phyloP scores from a whole-genome alignment of 2,113 vertebrate genomes.

The Oncorhynchus masou region DNA sequence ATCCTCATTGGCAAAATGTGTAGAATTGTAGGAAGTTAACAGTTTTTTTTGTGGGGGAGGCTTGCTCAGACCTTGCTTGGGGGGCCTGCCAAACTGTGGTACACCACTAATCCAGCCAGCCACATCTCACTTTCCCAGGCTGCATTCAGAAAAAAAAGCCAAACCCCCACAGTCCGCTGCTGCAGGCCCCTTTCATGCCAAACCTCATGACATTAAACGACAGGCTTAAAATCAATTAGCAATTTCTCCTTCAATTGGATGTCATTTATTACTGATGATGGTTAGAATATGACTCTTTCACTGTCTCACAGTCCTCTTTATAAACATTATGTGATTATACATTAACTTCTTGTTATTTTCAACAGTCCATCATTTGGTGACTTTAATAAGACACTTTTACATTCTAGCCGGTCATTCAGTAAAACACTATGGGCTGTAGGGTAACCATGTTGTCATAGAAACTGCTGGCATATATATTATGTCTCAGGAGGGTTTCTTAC shows the following conservation, averaged over 20 bases:
- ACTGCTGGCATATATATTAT: slow-evolving; percentile 89
- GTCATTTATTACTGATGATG: slow-evolving; percentile 66
- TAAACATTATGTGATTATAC: slow-evolving; percentile 42
- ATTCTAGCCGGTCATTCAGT: slow-evolving; percentile 20
- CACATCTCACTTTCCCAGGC: slow-evolving; percentile 6
- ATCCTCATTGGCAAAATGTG: too few relatives aligned
- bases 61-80: too few relatives aligned
- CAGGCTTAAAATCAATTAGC: slow-evolving; percentile 80
- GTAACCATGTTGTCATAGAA: slow-evolving; percentile 84
- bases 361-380: slow-evolving; percentile 13
- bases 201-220: slow-evolving; percentile 52
- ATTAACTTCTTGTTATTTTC: slow-evolving; percentile 49
- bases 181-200: slow-evolving; percentile 29
- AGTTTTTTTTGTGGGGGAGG: too few relatives aligned
- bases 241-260: slow-evolving; percentile 56
- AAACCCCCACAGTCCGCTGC: slow-evolving; percentile 8
- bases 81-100: too few relatives aligned
- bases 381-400: slow-evolving; percentile 1
- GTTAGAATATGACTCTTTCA: slow-evolving; percentile 57
- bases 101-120: not conserved
- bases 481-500: slow-evolving; percentile 89
- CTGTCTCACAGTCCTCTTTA: slow-evolving; percentile 28
- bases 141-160: not conserved
- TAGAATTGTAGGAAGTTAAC: too few relatives aligned
- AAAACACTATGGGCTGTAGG: slow-evolving; percentile 14